Evolutionary conservation across 1,140 invertebrate species (phyloP).

Genomic region (Drepana arcuata): DNA sequence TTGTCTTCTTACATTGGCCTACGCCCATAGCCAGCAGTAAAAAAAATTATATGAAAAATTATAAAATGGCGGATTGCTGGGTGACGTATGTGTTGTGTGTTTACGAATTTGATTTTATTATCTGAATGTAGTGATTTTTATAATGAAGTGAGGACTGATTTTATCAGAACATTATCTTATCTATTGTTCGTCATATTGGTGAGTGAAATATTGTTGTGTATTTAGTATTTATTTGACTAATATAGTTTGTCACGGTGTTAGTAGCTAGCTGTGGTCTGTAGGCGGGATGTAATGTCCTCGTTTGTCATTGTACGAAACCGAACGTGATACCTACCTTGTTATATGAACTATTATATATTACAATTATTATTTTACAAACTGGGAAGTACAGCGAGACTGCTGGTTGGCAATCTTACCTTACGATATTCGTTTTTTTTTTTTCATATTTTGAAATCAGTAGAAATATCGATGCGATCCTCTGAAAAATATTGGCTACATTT

Average conservation of each 20-base stretch:
- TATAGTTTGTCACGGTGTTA: conserved; percentile 22
- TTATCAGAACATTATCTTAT: conserved; percentile 18
- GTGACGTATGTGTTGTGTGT: conserved; percentile 65
- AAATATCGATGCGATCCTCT: no score
- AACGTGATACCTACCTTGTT: no score
- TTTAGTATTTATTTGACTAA: not conserved
- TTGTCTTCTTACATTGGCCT: no score
- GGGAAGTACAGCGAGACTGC: no score
- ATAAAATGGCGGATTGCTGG: conserved; percentile 61
- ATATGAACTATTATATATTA: no score
- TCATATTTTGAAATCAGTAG: no score
- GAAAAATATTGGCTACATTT: no score
- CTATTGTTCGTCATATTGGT: conserved; percentile 26
- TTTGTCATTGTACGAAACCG: no score
- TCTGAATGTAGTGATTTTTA: conserved; percentile 33
- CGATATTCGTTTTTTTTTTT: no score
- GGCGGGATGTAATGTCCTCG: conserved; percentile 31
- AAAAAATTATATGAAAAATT: conserved; percentile 25
- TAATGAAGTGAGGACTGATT: conserved; percentile 39
- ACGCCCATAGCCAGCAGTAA: not conserved
- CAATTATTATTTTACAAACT: no score
- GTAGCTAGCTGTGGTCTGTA: conserved; percentile 37
- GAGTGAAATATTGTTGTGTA: conserved; percentile 18
- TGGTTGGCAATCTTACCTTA: no score
- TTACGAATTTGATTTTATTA: conserved; percentile 44